Percentiles rank a stretch among this genome's conserved stretches.
phyloP scores from a whole-genome alignment of 2,888 invertebrate species.

The Orchesella flavescens region DNA sequence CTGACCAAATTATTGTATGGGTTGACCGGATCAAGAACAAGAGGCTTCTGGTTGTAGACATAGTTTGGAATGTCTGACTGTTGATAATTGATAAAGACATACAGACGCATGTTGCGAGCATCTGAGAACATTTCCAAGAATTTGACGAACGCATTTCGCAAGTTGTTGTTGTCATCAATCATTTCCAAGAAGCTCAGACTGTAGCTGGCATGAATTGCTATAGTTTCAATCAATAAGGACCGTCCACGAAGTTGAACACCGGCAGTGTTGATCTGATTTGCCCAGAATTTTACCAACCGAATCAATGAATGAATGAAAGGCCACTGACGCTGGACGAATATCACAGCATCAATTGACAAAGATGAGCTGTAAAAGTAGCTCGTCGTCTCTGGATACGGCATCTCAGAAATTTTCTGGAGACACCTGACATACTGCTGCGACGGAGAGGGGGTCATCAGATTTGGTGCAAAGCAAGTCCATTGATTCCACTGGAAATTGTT shows the following conservation, averaged over 20 bases:
- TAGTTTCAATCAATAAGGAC: constrained; percentile 42
- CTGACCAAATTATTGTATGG: constrained; percentile 49
- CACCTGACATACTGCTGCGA: constrained; percentile 39
- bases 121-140: constrained; percentile 39
- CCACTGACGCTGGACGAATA: constrained; percentile 44
- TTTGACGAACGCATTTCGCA: constrained; percentile 46
- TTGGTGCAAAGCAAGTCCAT: constrained; percentile 50
- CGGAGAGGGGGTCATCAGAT: constrained; percentile 40
- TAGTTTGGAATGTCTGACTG: constrained; percentile 39
- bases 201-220: constrained; percentile 53
- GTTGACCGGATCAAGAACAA: constrained; percentile 51
- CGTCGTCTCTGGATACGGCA: constrained; percentile 35
- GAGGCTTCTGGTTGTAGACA: constrained; percentile 47
- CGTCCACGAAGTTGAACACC: constrained; percentile 39
- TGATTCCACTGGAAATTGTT: constrained; percentile 44
- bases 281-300: constrained; percentile 49
- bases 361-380: constrained; percentile 55
- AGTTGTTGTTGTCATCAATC: constrained; percentile 16
- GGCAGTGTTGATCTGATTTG: constrained; percentile 31
- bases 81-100: constrained; percentile 48
- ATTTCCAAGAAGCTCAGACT: constrained; percentile 34
- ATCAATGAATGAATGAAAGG: constrained; percentile 46
- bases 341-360: constrained; percentile 46
- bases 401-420: constrained; percentile 33
- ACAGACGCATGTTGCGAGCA: constrained; percentile 29